Conservation (phyloP, 2,888 invertebrate genomes). For the Xiphydria camelus region DNA sequence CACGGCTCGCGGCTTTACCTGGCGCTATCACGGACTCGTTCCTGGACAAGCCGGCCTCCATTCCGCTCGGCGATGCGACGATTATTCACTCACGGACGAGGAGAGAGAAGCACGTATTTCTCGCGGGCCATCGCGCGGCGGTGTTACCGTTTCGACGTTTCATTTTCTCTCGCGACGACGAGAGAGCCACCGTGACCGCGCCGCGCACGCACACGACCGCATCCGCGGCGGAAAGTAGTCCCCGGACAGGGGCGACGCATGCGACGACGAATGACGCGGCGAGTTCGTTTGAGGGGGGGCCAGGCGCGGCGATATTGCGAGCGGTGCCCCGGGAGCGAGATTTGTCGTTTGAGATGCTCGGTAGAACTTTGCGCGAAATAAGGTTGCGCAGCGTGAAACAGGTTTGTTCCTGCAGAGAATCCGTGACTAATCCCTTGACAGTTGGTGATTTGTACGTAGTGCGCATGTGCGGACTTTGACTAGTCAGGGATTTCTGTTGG, state of each 20-base stretch:
- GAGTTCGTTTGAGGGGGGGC: too few relatives aligned
- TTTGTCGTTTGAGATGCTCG: too few relatives aligned
- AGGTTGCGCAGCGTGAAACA: too few relatives aligned
- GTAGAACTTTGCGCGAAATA: too few relatives aligned
- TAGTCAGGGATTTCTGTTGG: too few relatives aligned
- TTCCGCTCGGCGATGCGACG: conserved; percentile 43
- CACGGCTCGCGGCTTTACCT: conserved; percentile 50
- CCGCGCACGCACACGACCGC: conserved; percentile 39
- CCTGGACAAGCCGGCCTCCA: conserved; percentile 57
- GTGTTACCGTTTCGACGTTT: conserved; percentile 45
- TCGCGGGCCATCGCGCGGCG: conserved; percentile 44
- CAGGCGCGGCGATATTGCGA: too few relatives aligned
- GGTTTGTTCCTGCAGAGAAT: too few relatives aligned
- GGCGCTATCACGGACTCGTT: conserved; percentile 57
- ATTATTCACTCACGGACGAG: conserved; percentile 42
- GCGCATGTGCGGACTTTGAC: too few relatives aligned
- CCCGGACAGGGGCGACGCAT: conserved; percentile 17
- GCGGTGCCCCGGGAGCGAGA: too few relatives aligned
- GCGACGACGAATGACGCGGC: too few relatives aligned
- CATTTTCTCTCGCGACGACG: conserved; percentile 44
- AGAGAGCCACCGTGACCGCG: conserved; percentile 40
- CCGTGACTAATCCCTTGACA: too few relatives aligned
- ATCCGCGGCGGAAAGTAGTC: conserved; percentile 38
- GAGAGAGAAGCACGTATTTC: conserved; percentile 40
- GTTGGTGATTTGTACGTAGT: too few relatives aligned